phyloP scores from a whole-genome alignment of 2,888 invertebrate species.

The Spodoptera exigua region DNA sequence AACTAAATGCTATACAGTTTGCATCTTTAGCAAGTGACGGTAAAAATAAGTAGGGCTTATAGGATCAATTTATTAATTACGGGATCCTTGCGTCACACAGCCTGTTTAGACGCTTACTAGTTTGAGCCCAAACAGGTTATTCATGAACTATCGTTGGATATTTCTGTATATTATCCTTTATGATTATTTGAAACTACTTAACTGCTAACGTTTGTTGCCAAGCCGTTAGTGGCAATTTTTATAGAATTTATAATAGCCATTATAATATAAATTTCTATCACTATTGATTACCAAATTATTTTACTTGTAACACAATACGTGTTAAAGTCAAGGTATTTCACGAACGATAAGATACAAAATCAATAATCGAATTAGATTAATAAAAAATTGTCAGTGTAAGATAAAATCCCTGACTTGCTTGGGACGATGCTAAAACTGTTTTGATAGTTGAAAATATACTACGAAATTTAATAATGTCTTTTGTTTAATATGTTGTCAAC shows the following conservation, averaged over 20 bases:
- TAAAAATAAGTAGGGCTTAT: conserved; percentile 9
- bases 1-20: neutral
- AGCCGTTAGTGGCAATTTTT: neutral
- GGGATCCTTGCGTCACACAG: conserved; percentile 15
- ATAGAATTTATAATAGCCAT: too few relatives aligned
- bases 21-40: neutral
- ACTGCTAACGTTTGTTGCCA: neutral
- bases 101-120: conserved; percentile 7
- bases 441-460: too few relatives aligned
- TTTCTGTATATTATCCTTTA: conserved; percentile 6
- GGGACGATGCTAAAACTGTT: conserved; percentile 4
- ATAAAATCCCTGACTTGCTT: conserved; percentile 3
- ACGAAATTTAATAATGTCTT: too few relatives aligned
- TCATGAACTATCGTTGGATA: conserved; percentile 17
- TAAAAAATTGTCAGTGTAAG: neutral
- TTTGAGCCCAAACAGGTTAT: conserved; percentile 30
- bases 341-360: conserved; percentile 13
- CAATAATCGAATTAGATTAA: conserved; percentile 17
- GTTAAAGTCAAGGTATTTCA: neutral
- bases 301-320: neutral
- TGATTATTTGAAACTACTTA: conserved; percentile 4
- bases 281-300: neutral
- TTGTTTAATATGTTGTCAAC: too few relatives aligned
- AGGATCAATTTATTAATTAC: conserved; percentile 7
- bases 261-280: too few relatives aligned